Evolutionary conservation across 2,797 vertebrate species (phyloP).

Genomic region (Manis pentadactyla): DNA sequence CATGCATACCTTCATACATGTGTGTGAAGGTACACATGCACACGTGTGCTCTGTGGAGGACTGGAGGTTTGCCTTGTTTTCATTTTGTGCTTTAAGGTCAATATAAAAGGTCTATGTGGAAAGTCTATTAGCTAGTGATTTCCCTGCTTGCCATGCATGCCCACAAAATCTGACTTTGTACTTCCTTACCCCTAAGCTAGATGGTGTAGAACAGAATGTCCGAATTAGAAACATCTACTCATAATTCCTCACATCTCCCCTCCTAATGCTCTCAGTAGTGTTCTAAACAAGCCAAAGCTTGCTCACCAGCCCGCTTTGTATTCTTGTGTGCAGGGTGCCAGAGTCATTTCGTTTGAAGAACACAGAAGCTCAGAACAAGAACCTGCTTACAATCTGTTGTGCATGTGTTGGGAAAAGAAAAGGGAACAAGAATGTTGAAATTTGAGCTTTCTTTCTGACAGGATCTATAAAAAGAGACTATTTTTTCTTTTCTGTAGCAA

Average conservation of each 20-base stretch:
- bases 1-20: too few species aligned
- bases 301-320: constrained; percentile 47
- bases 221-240: constrained; percentile 31
- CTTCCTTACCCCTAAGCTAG: not conserved
- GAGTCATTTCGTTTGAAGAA: constrained; percentile 55
- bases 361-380: not conserved
- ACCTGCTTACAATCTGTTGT: constrained; percentile 53
- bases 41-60: too few species aligned
- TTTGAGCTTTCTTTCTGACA: constrained; percentile 41
- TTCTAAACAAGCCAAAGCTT: constrained; percentile 68
- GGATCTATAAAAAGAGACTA: constrained; percentile 23
- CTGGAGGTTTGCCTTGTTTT: not conserved
- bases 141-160: not conserved
- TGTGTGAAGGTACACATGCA: not conserved
- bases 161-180: not conserved
- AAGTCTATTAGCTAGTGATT: not conserved
- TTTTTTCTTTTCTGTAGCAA: constrained; percentile 41
- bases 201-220: not conserved
- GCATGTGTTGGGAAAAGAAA: constrained; percentile 32
- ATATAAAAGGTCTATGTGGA: not conserved
- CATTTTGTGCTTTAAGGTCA: not conserved
- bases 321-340: constrained; percentile 43
- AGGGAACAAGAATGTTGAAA: constrained; percentile 36
- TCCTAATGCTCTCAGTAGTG: not conserved
- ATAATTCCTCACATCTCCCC: not conserved